phyloP scores from a whole-genome alignment of 2,888 invertebrate genomes.

The Coelinius sp. region DNA sequence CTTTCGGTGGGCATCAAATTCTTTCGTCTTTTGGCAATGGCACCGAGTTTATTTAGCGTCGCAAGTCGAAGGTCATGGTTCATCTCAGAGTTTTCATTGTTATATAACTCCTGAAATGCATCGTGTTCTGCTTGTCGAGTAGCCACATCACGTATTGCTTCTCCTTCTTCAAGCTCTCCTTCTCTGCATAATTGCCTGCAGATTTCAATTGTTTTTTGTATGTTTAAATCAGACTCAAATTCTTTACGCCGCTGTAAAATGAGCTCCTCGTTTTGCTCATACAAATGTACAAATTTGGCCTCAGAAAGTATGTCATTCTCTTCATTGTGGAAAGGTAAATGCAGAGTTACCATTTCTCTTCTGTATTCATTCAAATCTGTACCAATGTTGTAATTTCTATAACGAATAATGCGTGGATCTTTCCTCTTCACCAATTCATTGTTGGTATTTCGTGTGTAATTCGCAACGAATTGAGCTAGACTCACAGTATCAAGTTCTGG shows the following conservation, averaged over 20 bases:
- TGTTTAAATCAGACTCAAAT: constrained; percentile 25
- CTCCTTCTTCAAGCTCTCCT: background rate
- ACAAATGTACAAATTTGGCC: constrained; percentile 18
- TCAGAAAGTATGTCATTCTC: too few relatives aligned
- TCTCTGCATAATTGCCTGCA: constrained; percentile 23
- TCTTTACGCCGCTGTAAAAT: constrained; percentile 10
- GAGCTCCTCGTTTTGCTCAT: background rate
- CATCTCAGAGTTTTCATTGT: too few relatives aligned
- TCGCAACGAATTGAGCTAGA: background rate
- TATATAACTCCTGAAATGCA: constrained; percentile 45
- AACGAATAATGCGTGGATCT: background rate
- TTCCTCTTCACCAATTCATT: background rate
- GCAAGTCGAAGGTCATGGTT: constrained; percentile 49
- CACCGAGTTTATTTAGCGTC: constrained; percentile 46
- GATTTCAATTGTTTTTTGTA: constrained; percentile 15
- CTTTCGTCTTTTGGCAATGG: constrained; percentile 52
- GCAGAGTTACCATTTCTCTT: too few relatives aligned
- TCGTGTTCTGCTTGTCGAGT: background rate
- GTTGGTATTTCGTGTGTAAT: background rate
- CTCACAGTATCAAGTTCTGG: background rate
- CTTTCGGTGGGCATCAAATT: constrained; percentile 49
- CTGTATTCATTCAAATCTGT: too few relatives aligned
- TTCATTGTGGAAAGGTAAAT: too few relatives aligned
- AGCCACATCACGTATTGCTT: background rate
- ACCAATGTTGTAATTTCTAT: background rate